phyloP scores from a whole-genome alignment of 2,888 invertebrate genomes.

The Bembecia ichneumoniformis region DNA sequence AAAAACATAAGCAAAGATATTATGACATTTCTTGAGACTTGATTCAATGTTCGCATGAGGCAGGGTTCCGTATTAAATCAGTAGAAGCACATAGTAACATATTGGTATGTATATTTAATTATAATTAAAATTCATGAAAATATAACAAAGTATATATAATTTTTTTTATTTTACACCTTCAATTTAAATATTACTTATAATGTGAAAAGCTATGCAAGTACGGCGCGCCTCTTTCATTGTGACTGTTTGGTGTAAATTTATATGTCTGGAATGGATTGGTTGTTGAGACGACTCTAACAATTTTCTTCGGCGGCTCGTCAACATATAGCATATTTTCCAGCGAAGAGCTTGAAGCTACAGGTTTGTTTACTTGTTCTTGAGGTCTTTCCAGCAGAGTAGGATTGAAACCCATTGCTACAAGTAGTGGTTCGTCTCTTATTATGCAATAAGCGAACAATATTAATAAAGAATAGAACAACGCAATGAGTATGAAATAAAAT shows the following conservation, averaged over 20 bases:
- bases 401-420: slow-evolving; percentile 24
- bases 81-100: too few relatives aligned
- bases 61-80: too few relatives aligned
- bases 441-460: slow-evolving; percentile 48
- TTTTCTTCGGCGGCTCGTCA: slow-evolving; percentile 46
- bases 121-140: too few relatives aligned
- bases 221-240: neutral
- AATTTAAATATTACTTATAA: neutral
- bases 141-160: too few relatives aligned
- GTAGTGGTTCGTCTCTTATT: slow-evolving; percentile 41
- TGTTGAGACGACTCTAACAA: slow-evolving; percentile 49
- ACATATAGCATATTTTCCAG: slow-evolving; percentile 39
- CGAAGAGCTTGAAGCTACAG: slow-evolving; percentile 22
- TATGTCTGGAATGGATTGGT: slow-evolving; percentile 46
- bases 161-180: too few relatives aligned
- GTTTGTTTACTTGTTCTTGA: slow-evolving; percentile 12
- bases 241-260: slow-evolving; percentile 27
- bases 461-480: slow-evolving; percentile 26
- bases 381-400: slow-evolving; percentile 18
- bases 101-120: too few relatives aligned
- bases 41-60: too few relatives aligned
- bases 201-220: neutral
- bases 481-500: slow-evolving; percentile 30
- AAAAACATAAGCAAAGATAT: too few relatives aligned
- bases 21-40: too few relatives aligned